Evolutionary conservation across 2,797 vertebrate species (phyloP).

Genomic region (Lepus townsendii): DNA sequence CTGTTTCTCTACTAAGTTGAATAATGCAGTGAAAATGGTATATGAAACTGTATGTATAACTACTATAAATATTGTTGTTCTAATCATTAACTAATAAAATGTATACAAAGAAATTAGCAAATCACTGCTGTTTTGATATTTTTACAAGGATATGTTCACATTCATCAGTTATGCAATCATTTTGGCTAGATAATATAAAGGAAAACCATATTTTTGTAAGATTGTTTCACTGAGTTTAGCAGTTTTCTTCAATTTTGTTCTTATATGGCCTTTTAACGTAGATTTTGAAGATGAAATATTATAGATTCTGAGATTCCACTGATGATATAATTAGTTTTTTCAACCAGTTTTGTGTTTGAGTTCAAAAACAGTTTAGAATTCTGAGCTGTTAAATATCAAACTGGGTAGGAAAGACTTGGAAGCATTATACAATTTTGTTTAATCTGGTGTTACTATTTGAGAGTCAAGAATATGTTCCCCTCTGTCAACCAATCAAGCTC

Average conservation of each 20-base stretch:
- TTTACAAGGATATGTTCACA: not conserved
- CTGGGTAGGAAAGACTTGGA: not conserved
- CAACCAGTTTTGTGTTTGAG: not conserved
- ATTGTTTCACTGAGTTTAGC: not conserved
- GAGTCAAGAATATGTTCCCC: not conserved
- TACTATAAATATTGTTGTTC: not conserved
- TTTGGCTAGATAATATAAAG: not conserved
- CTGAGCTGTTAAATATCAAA: not conserved
- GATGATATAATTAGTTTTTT: not conserved
- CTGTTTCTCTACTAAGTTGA: not conserved
- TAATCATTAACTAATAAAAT: not conserved
- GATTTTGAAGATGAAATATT: not conserved
- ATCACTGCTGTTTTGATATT: not conserved
- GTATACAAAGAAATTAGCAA: not conserved
- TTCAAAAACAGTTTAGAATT: not conserved
- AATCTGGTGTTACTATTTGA: not conserved
- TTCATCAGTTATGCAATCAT: not conserved
- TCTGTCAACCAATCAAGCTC: not conserved
- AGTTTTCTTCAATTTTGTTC: not conserved
- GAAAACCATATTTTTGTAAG: not conserved
- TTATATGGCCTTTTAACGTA: not conserved
- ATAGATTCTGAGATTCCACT: not conserved
- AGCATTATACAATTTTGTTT: not conserved
- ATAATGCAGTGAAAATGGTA: not conserved
- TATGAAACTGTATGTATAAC: not conserved